These are phyloP conservation scores for Thecocarcelia acutangulata DNA, from an alignment of 2,888 invertebrate genomes.

Conservation along the genomic window DNA sequence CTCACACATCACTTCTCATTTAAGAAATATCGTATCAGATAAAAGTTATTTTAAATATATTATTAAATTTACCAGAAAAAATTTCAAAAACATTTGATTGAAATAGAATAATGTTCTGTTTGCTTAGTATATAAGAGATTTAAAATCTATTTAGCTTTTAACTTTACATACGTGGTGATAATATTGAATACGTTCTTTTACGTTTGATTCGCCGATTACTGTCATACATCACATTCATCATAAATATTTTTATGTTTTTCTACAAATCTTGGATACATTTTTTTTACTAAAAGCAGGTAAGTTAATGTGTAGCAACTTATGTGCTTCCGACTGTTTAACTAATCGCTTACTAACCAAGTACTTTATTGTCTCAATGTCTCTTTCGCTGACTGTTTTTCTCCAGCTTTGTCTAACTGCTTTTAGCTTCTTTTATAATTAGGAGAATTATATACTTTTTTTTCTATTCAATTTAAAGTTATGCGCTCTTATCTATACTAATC, in stretches of 20 bases:
- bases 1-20: constrained; percentile 69
- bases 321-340: constrained; percentile 30
- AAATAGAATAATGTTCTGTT: constrained; percentile 55
- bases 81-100: constrained; percentile 36
- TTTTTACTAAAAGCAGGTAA: constrained; percentile 59
- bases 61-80: constrained; percentile 14
- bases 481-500: too few species aligned
- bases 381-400: not conserved
- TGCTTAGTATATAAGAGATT: constrained; percentile 1
- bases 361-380: constrained; percentile 9
- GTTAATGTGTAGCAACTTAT: constrained; percentile 28
- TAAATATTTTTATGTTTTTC: constrained; percentile 44
- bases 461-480: too few species aligned
- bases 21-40: constrained; percentile 37
- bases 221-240: constrained; percentile 42
- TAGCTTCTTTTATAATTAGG: not conserved
- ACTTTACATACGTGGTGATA: constrained; percentile 8
- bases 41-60: constrained; percentile 2
- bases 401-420: not conserved
- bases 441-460: too few species aligned
- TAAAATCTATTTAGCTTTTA: constrained; percentile 21
- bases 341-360: constrained; percentile 60
- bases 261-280: constrained; percentile 47
- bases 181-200: constrained; percentile 44
- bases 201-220: constrained; percentile 38